Evolutionary conservation across 1,140 invertebrate genomes (phyloP), one percentile per base, ranked within the genome.

Genomic region (Dryas iulia): DNA sequence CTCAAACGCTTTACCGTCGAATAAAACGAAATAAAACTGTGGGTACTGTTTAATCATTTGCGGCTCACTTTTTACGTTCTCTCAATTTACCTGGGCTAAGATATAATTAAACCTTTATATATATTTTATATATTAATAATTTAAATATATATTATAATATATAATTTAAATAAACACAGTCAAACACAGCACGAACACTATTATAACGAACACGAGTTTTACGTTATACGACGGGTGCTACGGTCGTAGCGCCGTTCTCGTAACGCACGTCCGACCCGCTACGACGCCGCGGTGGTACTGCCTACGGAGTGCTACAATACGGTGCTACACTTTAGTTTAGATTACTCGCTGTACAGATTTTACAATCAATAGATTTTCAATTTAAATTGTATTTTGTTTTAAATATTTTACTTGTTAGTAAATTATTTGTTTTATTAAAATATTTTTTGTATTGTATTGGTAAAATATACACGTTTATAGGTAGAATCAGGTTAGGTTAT

Each of bases 301-400:
- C 75, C 84, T 87, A 87, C 80, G 78, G 63, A 69, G 78, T 78
- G 83, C 79, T 87, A 82, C 82, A 78, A 82, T 73, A 78, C 77
- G 69, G 77, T 72, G 76, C 83, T 81, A 84, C 82, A 33, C 35
- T 73, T 73, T 63, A 82, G 71, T 85, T 83, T 79, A 79, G 82
- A 87, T 82, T 83, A 76, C 74, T 84, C 81, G 79, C 82, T 87
- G 84, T 80, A 86, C 78, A 81, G 86, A 89, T 90, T 90, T 81
- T 70, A 82, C 74, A 84, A 87, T 85, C 81, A 65, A 64, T 70
- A 52, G 33, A 59, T 63, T 59, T 66, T 66, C 18, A 54, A 56
- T 26, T 25, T n/a, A 31, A 31, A 23, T 33, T 11, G 53, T 63
- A 28, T 58, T 64, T 57, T 56, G 21, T n/a, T 18, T 3, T 24